Evolutionary conservation across 2,797 vertebrate species (phyloP), one percentile per base, ranked within the genome.

Genomic region (Peromyscus attwateri): DNA sequence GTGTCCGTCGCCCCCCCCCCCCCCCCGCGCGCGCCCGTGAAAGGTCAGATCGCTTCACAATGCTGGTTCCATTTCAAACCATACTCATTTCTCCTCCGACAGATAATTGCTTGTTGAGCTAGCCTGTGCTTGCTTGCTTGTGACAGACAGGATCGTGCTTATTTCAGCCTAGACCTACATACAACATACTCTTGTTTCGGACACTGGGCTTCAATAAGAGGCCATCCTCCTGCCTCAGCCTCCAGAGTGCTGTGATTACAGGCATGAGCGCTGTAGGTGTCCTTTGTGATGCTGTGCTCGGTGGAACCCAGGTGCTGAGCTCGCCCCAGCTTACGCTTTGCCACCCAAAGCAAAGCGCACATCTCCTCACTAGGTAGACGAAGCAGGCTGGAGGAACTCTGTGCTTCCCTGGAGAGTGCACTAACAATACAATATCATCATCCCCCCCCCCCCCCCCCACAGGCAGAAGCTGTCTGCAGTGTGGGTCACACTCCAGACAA

Each of bases 51-150:
- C 46, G 19, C 43, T 80, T 89, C 31, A 40, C n/a, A 70, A 12
- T 84, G 40, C 34, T 68, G 57, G 75, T 87, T 92, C 82, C 81
- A 1, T 81, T 91, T 94, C 49, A 52, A 9, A 27, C 17, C 40
- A n/a, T 23, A 7, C 52, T 43, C 34, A 46, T 76, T 92, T 88
- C 55, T 40, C 68, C 37, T 9, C 19, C 31, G 70, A 21, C 4
- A 3, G 40, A 90, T 23, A 14, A 13, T 37, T 73, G 85, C 49
- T 37, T 73, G 85, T 57, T 70, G 46, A 2, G 31, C 40, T 31
- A 17, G 34, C 46, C 4, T 31, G 29, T 57, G 23, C n/a, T 55
- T 40, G 4, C 49, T 76, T 75, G 37, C 37, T 31, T 60, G 14
- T 37, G 85, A 21, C 52, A 57, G 49, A 21, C 49, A 60, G 52